These are phyloP conservation scores for Pristionchus entomophagus DNA, from an alignment of 2,888 invertebrate genomes.

Conservation along the genomic window DNA sequence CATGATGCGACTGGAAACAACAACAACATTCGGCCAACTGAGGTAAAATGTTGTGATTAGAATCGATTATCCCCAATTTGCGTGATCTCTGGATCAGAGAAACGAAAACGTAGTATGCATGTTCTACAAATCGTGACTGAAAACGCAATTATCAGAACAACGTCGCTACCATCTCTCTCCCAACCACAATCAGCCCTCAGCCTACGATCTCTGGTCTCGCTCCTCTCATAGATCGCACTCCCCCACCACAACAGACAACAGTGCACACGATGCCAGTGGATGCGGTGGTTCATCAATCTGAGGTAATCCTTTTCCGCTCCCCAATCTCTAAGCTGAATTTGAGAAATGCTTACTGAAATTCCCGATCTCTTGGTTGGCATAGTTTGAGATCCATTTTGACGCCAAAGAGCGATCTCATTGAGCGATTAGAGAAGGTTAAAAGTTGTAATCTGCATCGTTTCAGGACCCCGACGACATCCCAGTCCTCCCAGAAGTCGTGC, in stretches of 20 bases:
- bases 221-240: conserved; percentile 28
- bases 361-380: too few relatives aligned
- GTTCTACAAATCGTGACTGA: too few relatives aligned
- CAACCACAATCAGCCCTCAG: not conserved
- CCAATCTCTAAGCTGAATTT: too few relatives aligned
- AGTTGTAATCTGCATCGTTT: too few relatives aligned
- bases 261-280: conserved; percentile 23
- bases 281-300: conserved; percentile 14
- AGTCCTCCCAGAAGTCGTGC: not conserved
- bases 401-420: too few relatives aligned
- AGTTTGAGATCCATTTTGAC: too few relatives aligned
- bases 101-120: too few relatives aligned
- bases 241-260: conserved; percentile 5
- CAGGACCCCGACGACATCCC: conserved; percentile 13
- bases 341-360: not conserved
- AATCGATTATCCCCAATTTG: too few relatives aligned
- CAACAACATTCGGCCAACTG: not conserved
- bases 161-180: not conserved
- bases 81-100: too few relatives aligned
- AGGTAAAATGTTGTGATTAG: not conserved
- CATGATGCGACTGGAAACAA: not conserved
- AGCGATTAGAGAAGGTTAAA: too few relatives aligned
- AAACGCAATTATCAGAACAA: too few relatives aligned
- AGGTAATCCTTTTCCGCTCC: not conserved
- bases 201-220: not conserved